These are phyloP conservation scores for Oryzias dopingdopingensis DNA, from an alignment of 2,797 vertebrate genomes.

Conservation along the genomic window DNA sequence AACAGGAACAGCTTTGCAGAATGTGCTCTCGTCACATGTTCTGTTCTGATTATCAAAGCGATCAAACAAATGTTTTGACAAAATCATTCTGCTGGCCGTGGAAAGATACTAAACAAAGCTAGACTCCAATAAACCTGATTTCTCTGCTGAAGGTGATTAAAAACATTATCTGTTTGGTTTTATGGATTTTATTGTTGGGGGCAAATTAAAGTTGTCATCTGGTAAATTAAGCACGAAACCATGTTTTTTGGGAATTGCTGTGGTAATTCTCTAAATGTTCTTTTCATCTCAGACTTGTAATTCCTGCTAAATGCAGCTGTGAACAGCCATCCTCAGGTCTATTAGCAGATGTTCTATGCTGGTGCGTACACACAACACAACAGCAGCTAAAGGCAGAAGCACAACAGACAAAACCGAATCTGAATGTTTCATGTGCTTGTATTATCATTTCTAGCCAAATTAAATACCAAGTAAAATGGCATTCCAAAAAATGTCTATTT, in stretches of 20 bases:
- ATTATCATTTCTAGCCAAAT: too few species aligned
- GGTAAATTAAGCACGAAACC: neutral
- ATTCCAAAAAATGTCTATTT: too few species aligned
- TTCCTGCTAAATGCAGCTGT: neutral
- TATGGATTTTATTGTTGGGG: too few species aligned
- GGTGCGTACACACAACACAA: too few species aligned
- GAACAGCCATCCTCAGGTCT: slow-evolving; percentile 1
- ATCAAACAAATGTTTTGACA: slow-evolving; percentile 26
- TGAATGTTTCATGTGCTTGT: too few species aligned
- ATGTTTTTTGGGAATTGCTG: neutral
- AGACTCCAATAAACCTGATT: slow-evolving; percentile 11
- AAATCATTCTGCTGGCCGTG: slow-evolving; percentile 12
- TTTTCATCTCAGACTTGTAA: neutral
- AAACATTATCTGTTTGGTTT: too few species aligned
- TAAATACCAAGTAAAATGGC: too few species aligned
- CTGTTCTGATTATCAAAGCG: slow-evolving; percentile 19
- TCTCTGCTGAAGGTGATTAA: neutral
- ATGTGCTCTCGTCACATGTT: slow-evolving; percentile 26
- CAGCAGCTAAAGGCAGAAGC: too few species aligned
- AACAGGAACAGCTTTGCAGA: slow-evolving; percentile 14
- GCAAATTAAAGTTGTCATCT: too few species aligned
- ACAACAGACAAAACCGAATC: too few species aligned
- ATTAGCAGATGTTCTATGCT: slow-evolving; percentile 11
- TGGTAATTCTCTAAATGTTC: slow-evolving; percentile 1
- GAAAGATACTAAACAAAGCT: slow-evolving; percentile 16